A percentile compares a stretch with the other conserved stretches of the same genome.
These are phyloP conservation scores for Hedychridium roseum DNA, from an alignment of 2,888 invertebrate genomes.

Conservation along the genomic window DNA sequence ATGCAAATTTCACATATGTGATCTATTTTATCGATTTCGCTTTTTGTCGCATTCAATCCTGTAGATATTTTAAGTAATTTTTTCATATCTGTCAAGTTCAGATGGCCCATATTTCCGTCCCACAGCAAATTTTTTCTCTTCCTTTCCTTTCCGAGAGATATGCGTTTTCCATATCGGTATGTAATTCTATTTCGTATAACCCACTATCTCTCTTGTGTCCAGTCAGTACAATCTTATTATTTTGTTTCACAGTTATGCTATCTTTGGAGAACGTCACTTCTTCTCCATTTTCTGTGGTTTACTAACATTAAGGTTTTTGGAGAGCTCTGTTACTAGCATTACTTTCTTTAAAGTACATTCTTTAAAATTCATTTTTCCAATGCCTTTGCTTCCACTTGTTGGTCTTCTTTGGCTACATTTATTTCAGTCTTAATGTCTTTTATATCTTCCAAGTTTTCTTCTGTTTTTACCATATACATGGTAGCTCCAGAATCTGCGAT, in stretches of 20 bases:
- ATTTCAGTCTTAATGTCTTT: background rate
- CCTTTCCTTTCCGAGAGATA: too few species aligned
- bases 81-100: background rate
- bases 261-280: too few species aligned
- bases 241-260: too few species aligned
- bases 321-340: background rate
- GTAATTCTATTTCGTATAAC: too few species aligned
- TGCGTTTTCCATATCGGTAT: too few species aligned
- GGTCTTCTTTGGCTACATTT: background rate
- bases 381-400: background rate
- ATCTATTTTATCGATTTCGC: background rate
- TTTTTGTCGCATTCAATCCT: background rate
- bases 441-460: background rate
- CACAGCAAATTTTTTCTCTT: too few species aligned
- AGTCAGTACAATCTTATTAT: too few species aligned
- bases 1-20: constrained; percentile 11
- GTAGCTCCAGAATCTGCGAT: background rate
- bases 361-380: background rate
- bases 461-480: background rate
- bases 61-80: background rate
- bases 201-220: too few species aligned
- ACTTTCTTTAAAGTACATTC: background rate
- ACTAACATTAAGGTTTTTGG: background rate
- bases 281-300: too few species aligned
- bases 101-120: too few species aligned